A percentile compares a stretch with the other conserved stretches of the same genome.
Evolutionary conservation across 2,888 invertebrate species (phyloP).

Genomic region (Argyresthia goedartella): DNA sequence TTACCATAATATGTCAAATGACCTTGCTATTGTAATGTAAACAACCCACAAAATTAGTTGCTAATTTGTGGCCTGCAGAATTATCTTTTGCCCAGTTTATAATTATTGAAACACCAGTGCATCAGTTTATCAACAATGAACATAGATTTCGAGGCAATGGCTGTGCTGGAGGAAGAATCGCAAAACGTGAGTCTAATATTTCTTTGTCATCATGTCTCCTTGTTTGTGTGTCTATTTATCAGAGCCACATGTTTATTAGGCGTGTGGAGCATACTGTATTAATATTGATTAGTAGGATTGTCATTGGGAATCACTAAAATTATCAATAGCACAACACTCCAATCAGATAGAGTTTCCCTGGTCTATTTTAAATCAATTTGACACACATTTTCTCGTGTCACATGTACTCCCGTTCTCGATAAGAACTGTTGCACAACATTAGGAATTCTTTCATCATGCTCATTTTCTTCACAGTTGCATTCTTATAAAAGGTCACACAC

Average conservation of each 20-base stretch:
- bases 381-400: not conserved
- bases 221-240: slow-evolving; percentile 13
- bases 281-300: too few species aligned
- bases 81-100: slow-evolving; percentile 16
- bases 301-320: too few species aligned
- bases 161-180: slow-evolving; percentile 73
- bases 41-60: slow-evolving; percentile 68
- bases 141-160: slow-evolving; percentile 74
- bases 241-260: not conserved
- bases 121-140: slow-evolving; percentile 33
- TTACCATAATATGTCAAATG: slow-evolving; percentile 67
- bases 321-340: too few species aligned
- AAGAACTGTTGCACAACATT: not conserved
- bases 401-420: not conserved
- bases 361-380: slow-evolving; percentile 1
- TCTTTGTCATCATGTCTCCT: slow-evolving; percentile 27
- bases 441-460: too few species aligned
- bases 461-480: too few species aligned
- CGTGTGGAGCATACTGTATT: too few species aligned
- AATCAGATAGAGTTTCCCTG: not conserved
- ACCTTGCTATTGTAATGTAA: slow-evolving; percentile 81
- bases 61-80: slow-evolving; percentile 18
- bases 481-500: too few species aligned
- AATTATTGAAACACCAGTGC: too few species aligned
- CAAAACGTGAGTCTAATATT: slow-evolving; percentile 61